Evolutionary conservation across 35 echinoderm and acorn worm genomes (phyloP), one percentile per base, ranked within the genome.

Genomic region (Eucidaris tribuloides): DNA sequence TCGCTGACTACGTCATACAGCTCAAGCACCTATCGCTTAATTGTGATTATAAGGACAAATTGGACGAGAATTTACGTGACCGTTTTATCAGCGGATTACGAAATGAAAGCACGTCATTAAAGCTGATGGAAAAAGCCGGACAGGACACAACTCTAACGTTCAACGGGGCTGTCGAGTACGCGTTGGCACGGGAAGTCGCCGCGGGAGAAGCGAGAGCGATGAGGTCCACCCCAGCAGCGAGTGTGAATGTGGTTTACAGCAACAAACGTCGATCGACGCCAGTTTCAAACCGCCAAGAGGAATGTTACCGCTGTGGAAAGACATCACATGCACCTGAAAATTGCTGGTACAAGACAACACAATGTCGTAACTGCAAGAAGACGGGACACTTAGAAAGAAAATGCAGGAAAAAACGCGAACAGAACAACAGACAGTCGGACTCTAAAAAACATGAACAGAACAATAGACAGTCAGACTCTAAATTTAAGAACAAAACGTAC

Each of bases 41-140:
- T 66, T 66, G 62, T 66, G 27, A 66, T 25, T 66, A 34, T 74
- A 35, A 19, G 4, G 68, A 74, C 68, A 74, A 74, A 34, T n/a
- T 13, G 68, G 68, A 66, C 28, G 31, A 66, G 31, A 66, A 66
- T 66, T 29, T 66, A 7, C 7, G 62, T 7, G 62, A 66, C 31
- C 11, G 62, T 14, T 66, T 66, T 29, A 23, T 66, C 7, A 66
- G 62, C 31, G 62, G 62, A 20, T 34, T 74, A 41, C 7, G 19
- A n/a, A 74, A 74, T 39, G 30, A 74, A 30, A 34, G 3, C 7
- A 74, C 7, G n/a, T 28, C 62, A 14, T 29, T 66, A 14, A 66
- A 66, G 27, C 62, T 66, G 31, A 66, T 66, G 62, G 62, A 66
- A 25, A 66, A 66, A 66, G 31, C 62, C 11, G 28, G 62, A 11